Conservation (phyloP, 1,140 invertebrate genomes). For the Marisa cornuarietis region DNA sequence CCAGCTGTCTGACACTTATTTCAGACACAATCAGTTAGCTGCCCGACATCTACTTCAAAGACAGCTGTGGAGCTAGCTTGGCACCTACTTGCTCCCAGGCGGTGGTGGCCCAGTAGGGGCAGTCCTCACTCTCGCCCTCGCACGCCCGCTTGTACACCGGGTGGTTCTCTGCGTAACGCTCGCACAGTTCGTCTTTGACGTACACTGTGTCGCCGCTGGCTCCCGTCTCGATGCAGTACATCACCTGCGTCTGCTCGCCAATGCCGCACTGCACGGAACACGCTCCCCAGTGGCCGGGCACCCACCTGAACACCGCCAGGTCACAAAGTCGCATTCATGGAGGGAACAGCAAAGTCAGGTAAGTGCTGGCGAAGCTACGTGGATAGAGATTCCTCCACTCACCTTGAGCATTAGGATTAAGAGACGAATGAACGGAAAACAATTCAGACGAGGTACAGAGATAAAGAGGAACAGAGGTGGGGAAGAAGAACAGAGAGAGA, state of each 20-base stretch:
- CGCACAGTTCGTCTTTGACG: constrained; percentile 36
- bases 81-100: constrained; percentile 76
- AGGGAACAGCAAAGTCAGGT: no score
- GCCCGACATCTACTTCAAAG: background rate
- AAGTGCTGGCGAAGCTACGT: no score
- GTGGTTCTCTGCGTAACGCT: constrained; percentile 42
- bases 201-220: constrained; percentile 55
- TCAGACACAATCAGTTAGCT: background rate
- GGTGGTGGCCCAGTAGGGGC: constrained; percentile 74
- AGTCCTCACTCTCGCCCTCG: constrained; percentile 71
- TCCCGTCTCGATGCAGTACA: constrained; percentile 47
- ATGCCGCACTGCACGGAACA: constrained; percentile 50
- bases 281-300: constrained; percentile 43
- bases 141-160: constrained; percentile 71
- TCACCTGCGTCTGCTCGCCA: constrained; percentile 41
- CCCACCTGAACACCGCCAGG: constrained; percentile 38
- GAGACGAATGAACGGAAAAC: no score
- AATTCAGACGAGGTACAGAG: no score
- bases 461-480: no score
- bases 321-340: no score
- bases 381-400: no score
- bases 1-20: background rate
- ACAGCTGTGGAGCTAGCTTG: no score
- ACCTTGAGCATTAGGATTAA: no score
- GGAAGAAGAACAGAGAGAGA: background rate